Evolutionary conservation across 2,113 vertebrate genomes (phyloP).

Genomic region (Plotosus lineatus): DNA sequence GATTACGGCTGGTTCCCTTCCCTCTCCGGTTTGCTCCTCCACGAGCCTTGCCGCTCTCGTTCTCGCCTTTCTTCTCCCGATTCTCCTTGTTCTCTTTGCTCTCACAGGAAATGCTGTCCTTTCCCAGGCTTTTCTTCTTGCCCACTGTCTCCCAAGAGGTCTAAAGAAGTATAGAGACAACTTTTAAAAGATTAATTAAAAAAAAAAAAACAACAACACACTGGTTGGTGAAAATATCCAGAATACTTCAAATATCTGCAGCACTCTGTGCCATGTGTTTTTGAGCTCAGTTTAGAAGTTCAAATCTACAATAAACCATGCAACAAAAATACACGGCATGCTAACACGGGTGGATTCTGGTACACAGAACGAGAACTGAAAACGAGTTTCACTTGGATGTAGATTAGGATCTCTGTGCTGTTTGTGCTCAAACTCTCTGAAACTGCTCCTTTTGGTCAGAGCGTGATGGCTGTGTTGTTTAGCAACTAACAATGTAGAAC

Average conservation of each 20-base stretch:
- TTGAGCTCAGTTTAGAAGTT: neutral
- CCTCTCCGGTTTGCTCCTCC: constrained; percentile 80
- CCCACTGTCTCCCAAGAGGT: constrained; percentile 97
- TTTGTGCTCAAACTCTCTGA: neutral
- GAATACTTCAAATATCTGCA: neutral
- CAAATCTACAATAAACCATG: neutral
- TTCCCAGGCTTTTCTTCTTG: constrained; percentile 90
- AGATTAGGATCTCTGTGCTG: neutral
- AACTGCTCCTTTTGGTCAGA: neutral
- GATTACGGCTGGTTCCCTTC: constrained; percentile 78
- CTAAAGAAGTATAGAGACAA: constrained; percentile 61
- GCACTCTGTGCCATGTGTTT: neutral
- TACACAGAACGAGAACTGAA: too few relatives aligned
- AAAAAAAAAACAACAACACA: too few relatives aligned
- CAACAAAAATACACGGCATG: neutral
- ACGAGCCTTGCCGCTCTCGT: constrained; percentile 81
- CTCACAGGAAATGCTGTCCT: constrained; percentile 81
- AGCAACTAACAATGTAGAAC: too few relatives aligned
- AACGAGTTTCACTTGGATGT: neutral
- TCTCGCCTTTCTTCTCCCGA: constrained; percentile 87
- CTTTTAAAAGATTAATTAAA: neutral
- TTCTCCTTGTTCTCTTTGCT: constrained; percentile 90
- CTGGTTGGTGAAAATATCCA: neutral
- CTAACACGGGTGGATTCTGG: too few relatives aligned
- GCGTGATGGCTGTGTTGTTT: neutral